A percentile compares a stretch with the other conserved stretches of the same genome.
Evolutionary conservation across 2,797 vertebrate species (phyloP).

Genomic region (Fundulus diaphanus): DNA sequence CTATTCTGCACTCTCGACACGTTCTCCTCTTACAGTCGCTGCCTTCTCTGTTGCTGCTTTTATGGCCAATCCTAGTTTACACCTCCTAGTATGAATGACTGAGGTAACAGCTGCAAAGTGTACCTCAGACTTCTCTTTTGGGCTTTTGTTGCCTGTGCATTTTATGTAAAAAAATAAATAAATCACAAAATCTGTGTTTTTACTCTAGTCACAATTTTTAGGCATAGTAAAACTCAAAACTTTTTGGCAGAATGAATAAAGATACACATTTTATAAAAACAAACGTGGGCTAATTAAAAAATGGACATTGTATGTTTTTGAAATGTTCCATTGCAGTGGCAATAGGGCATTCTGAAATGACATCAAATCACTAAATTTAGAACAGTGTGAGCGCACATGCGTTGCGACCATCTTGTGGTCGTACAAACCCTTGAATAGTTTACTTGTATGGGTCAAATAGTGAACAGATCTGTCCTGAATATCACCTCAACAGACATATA

Average conservation of each 20-base stretch:
- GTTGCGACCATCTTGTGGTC: too few species aligned
- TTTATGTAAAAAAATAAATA: background rate
- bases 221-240: background rate
- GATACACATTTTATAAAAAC: background rate
- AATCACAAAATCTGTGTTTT: background rate
- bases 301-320: background rate
- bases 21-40: constrained; percentile 30
- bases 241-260: background rate
- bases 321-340: background rate
- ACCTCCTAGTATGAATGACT: constrained; percentile 6
- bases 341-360: too few species aligned
- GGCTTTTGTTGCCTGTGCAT: background rate
- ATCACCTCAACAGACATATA: too few species aligned
- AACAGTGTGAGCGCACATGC: too few species aligned
- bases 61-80: constrained; percentile 18
- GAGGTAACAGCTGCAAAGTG: background rate
- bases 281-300: background rate
- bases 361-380: too few species aligned
- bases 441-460: too few species aligned
- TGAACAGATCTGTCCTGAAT: too few species aligned
- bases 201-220: background rate
- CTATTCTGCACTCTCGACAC: constrained; percentile 35
- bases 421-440: too few species aligned
- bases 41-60: constrained; percentile 16
- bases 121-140: background rate